Conservation (phyloP, 2,888 invertebrate species). For the Phytoseiulus persimilis region DNA sequence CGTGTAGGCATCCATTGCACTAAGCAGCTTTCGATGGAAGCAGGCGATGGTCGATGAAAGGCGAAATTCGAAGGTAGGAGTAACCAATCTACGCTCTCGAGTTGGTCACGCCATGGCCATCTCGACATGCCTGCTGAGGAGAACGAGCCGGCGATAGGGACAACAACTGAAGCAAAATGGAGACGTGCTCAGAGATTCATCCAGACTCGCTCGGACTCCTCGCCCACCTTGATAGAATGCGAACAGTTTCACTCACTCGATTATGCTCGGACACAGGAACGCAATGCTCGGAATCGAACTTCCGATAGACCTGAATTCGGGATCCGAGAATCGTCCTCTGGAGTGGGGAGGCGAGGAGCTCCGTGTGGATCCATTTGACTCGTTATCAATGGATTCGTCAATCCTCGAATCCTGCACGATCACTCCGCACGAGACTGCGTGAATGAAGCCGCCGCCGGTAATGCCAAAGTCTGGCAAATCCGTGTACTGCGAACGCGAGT, state of each 20-base stretch:
- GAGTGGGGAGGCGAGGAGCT: no score
- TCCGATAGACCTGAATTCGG: neutral
- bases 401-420: no score
- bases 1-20: slow-evolving; percentile 5
- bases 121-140: neutral
- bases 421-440: no score
- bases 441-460: no score
- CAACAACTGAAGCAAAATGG: neutral
- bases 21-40: neutral
- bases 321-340: neutral
- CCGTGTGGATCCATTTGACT: no score
- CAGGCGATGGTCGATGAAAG: neutral
- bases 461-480: no score
- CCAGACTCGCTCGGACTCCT: neutral
- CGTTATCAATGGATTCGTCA: no score
- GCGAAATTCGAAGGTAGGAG: neutral
- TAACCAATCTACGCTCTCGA: slow-evolving; percentile 5
- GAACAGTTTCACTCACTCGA: neutral
- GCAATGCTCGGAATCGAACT: neutral
- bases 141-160: neutral
- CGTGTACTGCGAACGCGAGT: neutral
- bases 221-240: neutral
- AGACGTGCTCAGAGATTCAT: neutral
- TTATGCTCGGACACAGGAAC: neutral
- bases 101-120: neutral